These are phyloP conservation scores for Drosophila anceps DNA, from an alignment of 2,888 invertebrate genomes.

Conservation along the genomic window DNA sequence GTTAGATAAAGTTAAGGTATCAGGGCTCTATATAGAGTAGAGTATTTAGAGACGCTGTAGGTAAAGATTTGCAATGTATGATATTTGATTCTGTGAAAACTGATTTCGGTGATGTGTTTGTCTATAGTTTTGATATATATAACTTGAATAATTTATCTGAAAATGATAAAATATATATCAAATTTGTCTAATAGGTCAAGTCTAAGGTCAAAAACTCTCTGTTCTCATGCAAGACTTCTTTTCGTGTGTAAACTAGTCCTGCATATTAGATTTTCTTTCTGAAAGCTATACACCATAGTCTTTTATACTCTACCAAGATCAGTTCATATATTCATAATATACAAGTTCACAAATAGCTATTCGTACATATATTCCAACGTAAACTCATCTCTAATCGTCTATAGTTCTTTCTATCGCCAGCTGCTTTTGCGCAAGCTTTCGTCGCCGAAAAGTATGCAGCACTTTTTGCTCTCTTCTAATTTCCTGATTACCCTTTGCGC, in stretches of 20 bases:
- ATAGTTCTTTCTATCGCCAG: neutral
- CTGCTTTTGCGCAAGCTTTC: neutral
- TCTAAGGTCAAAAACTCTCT: too few species aligned
- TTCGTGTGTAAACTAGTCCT: too few species aligned
- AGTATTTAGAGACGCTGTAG: neutral
- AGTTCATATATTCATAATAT: neutral
- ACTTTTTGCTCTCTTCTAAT: constrained; percentile 13
- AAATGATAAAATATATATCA: too few species aligned
- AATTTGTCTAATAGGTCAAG: too few species aligned
- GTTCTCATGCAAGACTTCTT: too few species aligned
- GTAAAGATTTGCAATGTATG: neutral
- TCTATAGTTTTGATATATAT: too few species aligned
- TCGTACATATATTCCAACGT: neutral
- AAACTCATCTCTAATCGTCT: neutral
- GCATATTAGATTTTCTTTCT: too few species aligned
- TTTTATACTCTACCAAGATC: neutral
- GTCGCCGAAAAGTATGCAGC: constrained; percentile 20
- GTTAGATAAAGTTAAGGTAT: neutral
- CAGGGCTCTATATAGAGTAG: neutral
- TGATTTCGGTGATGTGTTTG: too few species aligned
- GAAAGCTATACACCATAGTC: too few species aligned
- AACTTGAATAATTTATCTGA: too few species aligned
- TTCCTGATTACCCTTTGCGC: constrained; percentile 27
- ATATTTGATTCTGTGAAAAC: too few species aligned
- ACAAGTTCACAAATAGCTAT: neutral